These are phyloP conservation scores for Tachycineta bicolor DNA, from an alignment of 2,113 vertebrate species.

Conservation along the genomic window DNA sequence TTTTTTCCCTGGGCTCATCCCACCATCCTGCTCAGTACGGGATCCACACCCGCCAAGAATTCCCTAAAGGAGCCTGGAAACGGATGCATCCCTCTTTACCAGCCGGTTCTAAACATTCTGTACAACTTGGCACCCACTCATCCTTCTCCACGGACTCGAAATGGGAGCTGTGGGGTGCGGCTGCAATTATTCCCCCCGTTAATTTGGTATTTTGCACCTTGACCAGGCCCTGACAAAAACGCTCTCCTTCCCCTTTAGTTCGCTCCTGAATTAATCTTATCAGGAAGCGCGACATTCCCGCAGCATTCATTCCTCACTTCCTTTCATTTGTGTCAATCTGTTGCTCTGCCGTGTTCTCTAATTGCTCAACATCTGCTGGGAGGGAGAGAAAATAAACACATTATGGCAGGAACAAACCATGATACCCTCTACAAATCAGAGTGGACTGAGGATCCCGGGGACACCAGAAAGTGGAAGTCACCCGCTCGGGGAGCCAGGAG, in stretches of 20 bases:
- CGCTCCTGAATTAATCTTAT: constrained; percentile 9
- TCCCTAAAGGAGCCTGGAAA: neutral
- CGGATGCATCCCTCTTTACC: neutral
- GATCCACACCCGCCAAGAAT: neutral
- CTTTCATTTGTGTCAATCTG: constrained; percentile 65
- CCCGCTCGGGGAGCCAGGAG: accelerated
- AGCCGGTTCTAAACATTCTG: neutral
- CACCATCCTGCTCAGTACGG: neutral
- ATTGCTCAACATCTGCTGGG: constrained; percentile 64
- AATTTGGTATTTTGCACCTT: neutral
- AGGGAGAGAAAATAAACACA: constrained; percentile 64
- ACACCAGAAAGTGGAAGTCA: neutral
- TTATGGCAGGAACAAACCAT: constrained; percentile 51
- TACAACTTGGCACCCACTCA: neutral
- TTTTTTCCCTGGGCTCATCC: neutral
- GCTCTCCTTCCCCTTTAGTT: neutral
- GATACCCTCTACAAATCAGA: neutral
- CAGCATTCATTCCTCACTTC: constrained; percentile 46
- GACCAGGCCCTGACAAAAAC: neutral
- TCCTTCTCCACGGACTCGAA: neutral
- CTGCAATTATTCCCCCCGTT: neutral
- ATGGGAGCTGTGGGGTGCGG: accelerated
- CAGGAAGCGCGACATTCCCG: constrained; percentile 24
- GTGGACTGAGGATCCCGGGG: neutral
- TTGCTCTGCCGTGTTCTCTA: constrained; percentile 59